Conservation (phyloP, 2,888 invertebrate genomes). For the Norana najaformis region DNA sequence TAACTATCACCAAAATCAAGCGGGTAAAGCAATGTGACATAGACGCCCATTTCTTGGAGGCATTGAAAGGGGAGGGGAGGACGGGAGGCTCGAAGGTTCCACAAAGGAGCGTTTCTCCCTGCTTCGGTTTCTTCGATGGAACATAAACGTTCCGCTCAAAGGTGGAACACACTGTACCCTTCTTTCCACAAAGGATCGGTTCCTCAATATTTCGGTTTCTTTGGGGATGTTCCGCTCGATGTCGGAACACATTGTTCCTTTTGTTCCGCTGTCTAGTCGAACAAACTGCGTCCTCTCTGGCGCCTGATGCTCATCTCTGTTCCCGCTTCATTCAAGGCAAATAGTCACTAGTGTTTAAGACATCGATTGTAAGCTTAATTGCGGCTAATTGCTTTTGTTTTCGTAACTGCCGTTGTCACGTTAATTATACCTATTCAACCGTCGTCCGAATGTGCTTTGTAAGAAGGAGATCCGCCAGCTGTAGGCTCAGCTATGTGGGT, state of each 20-base stretch:
- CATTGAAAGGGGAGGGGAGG: too few species aligned
- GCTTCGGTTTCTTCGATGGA: neutral
- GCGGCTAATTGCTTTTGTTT: neutral
- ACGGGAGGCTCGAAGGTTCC: too few species aligned
- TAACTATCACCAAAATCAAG: too few species aligned
- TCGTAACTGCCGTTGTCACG: neutral
- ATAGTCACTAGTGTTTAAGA: neutral
- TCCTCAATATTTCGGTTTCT: neutral
- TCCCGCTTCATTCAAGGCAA: neutral
- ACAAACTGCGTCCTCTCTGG: neutral
- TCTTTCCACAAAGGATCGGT: neutral
- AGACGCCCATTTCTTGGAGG: too few species aligned
- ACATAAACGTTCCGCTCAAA: neutral
- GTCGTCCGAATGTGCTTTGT: neutral
- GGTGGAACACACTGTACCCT: neutral
- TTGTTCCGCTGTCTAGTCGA: neutral
- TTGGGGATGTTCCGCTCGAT: neutral
- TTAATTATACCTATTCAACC: neutral
- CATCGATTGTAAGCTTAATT: neutral
- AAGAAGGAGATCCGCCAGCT: too few species aligned
- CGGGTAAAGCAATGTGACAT: too few species aligned
- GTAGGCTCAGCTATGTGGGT: too few species aligned
- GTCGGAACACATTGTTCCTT: neutral
- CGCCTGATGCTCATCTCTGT: neutral
- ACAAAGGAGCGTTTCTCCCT: neutral